Evolutionary conservation across 2,797 vertebrate species (phyloP), one percentile per base, ranked within the genome.

Genomic region (Arnoldichthys spilopterus): DNA sequence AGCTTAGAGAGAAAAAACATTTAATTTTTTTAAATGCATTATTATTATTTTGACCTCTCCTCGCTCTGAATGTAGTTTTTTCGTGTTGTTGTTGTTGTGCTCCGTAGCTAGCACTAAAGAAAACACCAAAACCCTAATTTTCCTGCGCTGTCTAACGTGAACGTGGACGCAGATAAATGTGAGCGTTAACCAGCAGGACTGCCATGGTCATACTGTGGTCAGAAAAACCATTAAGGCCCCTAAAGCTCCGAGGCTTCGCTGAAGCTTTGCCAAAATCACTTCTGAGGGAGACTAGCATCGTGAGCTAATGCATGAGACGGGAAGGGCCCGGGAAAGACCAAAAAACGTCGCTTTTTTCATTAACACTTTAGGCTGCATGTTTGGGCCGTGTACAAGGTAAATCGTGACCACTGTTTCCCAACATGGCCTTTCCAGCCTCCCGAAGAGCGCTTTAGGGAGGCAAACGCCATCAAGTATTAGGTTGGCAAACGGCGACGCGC

Each of bases 221-320:
- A 74, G 78, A 74, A 75, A 75, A 75, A 75, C 63, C 72, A 74
- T 80, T 69, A 80, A 40, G 78, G 72, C 66, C 67, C 63, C 28
- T 20, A 9, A 61, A 62, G 56, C n/a, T 24, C 47, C 47, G 45
- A 64, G 62, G 71, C 63, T 68, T 74, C 54, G 30, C 54, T n/a
- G 70, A 73, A 74, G 62, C 77, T 13, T 20, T 47, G 70, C 77
- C 77, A n/a, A 79, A 53, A 79, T 79, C 69, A 79, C 61, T 58
- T 59, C 51, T 40, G 56, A 59, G 26, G 20, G 62, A 73, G 56
- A 51, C 61, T 73, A 72, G 56, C 51, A 30, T 49, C 68, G 51
- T 1, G 18, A 47, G 40, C 64, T 67, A 59, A 67, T 11, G 63
- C 45, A 12, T 22, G 34, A 24, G 63, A 1, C n/a, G 62, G 11